Evolutionary conservation across 2,888 invertebrate genomes (phyloP).

Genomic region (Schizotus pectinicornis): DNA sequence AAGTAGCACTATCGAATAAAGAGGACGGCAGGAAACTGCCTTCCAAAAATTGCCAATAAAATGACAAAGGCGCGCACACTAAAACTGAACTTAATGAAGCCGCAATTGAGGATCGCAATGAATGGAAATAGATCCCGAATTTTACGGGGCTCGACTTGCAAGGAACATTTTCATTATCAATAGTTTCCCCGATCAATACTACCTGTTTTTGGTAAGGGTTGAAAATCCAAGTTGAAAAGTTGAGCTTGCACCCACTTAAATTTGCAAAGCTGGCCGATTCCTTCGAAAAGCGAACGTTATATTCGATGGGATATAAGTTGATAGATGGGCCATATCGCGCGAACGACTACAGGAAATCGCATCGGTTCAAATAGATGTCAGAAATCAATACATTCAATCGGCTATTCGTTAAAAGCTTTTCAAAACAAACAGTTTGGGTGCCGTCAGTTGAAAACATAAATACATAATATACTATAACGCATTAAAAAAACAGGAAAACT

Average conservation of each 20-base stretch:
- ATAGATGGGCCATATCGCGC: constrained; percentile 44
- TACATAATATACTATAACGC: constrained; percentile 26
- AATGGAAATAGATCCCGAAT: too few species aligned
- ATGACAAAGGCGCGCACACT: background rate
- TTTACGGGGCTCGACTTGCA: too few species aligned
- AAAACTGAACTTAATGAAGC: too few species aligned
- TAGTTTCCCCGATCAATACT: too few species aligned
- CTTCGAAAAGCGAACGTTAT: constrained; percentile 28
- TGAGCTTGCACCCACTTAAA: too few species aligned
- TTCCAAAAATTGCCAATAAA: constrained; percentile 19
- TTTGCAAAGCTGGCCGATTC: constrained; percentile 17
- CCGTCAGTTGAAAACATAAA: constrained; percentile 33
- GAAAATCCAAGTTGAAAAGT: too few species aligned
- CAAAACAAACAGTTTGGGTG: constrained; percentile 35
- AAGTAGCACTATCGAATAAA: constrained; percentile 21
- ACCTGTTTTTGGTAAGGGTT: too few species aligned
- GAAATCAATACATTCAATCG: constrained; percentile 49
- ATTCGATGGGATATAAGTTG: constrained; percentile 40
- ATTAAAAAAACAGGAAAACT: constrained; percentile 21
- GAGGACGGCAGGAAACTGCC: constrained; percentile 11
- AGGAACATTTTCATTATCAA: too few species aligned
- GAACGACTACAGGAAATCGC: constrained; percentile 41
- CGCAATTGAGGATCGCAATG: too few species aligned
- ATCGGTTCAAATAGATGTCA: constrained; percentile 48
- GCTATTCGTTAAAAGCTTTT: constrained; percentile 44